These are phyloP conservation scores for Cephus cinctus DNA, from an alignment of 1,140 invertebrate species.

Conservation along the genomic window DNA sequence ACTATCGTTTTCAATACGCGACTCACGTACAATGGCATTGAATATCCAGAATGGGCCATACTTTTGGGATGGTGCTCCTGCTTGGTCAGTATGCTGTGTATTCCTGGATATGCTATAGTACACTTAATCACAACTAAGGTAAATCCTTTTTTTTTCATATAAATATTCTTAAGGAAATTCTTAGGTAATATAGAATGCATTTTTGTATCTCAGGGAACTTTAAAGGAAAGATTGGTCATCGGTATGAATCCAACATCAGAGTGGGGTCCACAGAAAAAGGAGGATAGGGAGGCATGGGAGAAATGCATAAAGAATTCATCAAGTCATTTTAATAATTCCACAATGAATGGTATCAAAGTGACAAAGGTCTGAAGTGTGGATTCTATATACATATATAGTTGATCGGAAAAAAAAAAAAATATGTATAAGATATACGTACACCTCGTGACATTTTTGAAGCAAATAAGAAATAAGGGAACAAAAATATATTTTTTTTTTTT, in stretches of 20 bases:
- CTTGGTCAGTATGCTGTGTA: slow-evolving; percentile 59
- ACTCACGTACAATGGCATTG: slow-evolving; percentile 58
- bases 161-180: slow-evolving; percentile 4
- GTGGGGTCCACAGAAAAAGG: slow-evolving; percentile 37
- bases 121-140: slow-evolving; percentile 36
- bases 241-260: slow-evolving; percentile 32
- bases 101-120: slow-evolving; percentile 62
- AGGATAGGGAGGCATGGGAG: slow-evolving; percentile 37
- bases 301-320: slow-evolving; percentile 24
- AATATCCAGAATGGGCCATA: slow-evolving; percentile 65
- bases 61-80: slow-evolving; percentile 65
- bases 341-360: slow-evolving; percentile 25
- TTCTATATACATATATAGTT: neutral
- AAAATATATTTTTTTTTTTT: slow-evolving; percentile 6
- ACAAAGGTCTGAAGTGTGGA: slow-evolving; percentile 22
- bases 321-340: slow-evolving; percentile 18
- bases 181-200: slow-evolving; percentile 8
- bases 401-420: neutral
- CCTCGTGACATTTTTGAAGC: neutral
- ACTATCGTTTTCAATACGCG: slow-evolving; percentile 60
- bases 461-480: slow-evolving; percentile 5
- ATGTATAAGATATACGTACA: neutral
- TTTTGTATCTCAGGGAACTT: slow-evolving; percentile 27
- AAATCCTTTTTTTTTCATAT: slow-evolving; percentile 7
- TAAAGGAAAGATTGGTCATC: slow-evolving; percentile 29